phyloP scores from a whole-genome alignment of 1,140 invertebrate genomes.

The Aphidius gifuensis region DNA sequence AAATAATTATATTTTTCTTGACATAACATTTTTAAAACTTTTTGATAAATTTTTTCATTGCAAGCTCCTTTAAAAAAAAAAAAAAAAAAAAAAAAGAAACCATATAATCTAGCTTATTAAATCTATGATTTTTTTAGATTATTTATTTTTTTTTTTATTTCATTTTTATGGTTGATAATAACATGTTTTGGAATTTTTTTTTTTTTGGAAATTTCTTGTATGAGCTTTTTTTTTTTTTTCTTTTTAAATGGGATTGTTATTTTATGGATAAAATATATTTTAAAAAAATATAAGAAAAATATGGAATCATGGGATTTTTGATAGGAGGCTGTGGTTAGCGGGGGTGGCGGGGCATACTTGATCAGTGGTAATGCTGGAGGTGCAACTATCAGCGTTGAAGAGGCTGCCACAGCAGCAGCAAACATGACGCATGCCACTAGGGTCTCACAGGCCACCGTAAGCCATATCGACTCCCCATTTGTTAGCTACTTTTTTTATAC shows the following conservation, averaged over 20 bases:
- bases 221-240: no score
- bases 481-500: conserved; percentile 39
- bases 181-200: not conserved
- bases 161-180: not conserved
- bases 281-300: conserved; percentile 35
- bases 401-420: conserved; percentile 57
- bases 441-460: conserved; percentile 86
- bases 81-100: conserved; percentile 21
- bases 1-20: not conserved
- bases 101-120: not conserved
- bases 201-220: no score
- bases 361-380: conserved; percentile 61
- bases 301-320: conserved; percentile 51
- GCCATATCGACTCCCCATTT: conserved; percentile 53
- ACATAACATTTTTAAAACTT: not conserved
- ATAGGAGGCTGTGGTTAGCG: conserved; percentile 56
- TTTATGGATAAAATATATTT: no score
- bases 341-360: conserved; percentile 64
- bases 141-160: conserved; percentile 15
- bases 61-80: not conserved
- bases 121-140: conserved; percentile 22
- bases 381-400: conserved; percentile 58
- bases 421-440: conserved; percentile 78
- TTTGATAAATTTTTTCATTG: not conserved
- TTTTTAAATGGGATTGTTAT: no score